These are phyloP conservation scores for Branchipolynoe longqiensis DNA, from an alignment of 2,888 invertebrate genomes.

Conservation along the genomic window DNA sequence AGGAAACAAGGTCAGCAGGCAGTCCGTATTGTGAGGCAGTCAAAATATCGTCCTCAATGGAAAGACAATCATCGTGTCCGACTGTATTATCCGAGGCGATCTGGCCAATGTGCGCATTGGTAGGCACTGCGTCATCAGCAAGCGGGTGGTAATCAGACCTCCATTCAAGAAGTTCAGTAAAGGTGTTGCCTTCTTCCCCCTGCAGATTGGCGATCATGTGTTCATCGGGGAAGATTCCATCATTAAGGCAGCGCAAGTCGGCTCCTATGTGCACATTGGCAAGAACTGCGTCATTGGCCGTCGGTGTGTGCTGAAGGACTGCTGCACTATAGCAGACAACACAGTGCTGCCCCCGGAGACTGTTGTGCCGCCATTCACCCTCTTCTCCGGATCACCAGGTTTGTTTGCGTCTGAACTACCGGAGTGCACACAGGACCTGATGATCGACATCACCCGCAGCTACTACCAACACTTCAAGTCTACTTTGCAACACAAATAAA, in stretches of 20 bases:
- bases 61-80: slow-evolving; percentile 91
- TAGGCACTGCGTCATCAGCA: slow-evolving; percentile 96
- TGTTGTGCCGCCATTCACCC: slow-evolving; percentile 95
- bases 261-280: slow-evolving; percentile 98
- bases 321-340: slow-evolving; percentile 97
- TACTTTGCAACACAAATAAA: slow-evolving; percentile 28
- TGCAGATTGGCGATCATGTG: slow-evolving; percentile 98
- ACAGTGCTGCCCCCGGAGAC: slow-evolving; percentile 98
- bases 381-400: slow-evolving; percentile 87
- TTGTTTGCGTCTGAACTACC: slow-evolving; percentile 88
- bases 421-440: slow-evolving; percentile 96
- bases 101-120: slow-evolving; percentile 97
- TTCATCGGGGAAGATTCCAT: slow-evolving; percentile 97
- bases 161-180: slow-evolving; percentile 99
- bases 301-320: slow-evolving; percentile 91
- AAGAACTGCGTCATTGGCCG: slow-evolving; percentile 94
- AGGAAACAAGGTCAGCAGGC: slow-evolving; percentile 98
- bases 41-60: slow-evolving; percentile 99
- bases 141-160: slow-evolving; percentile 95
- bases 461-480: slow-evolving; percentile 86
- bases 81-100: slow-evolving; percentile 91
- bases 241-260: slow-evolving; percentile 96
- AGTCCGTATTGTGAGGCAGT: slow-evolving; percentile 98
- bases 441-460: slow-evolving; percentile 96
- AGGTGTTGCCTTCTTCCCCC: slow-evolving; percentile 97